These are phyloP conservation scores for Chalcosyrphus nemorum DNA, from an alignment of 2,888 invertebrate genomes.

Conservation along the genomic window DNA sequence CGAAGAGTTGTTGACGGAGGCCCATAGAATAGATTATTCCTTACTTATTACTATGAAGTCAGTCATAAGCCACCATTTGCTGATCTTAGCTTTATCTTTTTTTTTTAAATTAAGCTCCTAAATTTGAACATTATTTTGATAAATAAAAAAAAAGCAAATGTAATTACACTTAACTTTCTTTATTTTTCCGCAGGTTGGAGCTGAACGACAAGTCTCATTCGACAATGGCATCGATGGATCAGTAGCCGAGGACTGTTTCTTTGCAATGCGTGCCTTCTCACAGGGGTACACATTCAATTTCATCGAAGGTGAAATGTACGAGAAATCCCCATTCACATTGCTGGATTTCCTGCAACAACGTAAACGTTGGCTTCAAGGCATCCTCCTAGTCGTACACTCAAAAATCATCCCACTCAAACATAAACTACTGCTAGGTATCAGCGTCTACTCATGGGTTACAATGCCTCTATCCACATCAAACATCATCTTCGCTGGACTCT, in stretches of 20 bases:
- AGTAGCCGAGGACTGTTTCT: slow-evolving; percentile 98
- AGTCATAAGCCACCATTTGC: too few species aligned
- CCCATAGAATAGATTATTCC: too few species aligned
- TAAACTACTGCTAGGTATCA: slow-evolving; percentile 91
- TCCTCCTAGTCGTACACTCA: slow-evolving; percentile 93
- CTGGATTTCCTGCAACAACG: slow-evolving; percentile 98
- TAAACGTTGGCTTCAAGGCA: slow-evolving; percentile 97
- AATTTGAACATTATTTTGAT: too few species aligned
- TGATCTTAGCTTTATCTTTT: too few species aligned
- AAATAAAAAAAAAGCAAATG: too few species aligned
- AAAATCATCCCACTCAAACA: slow-evolving; percentile 90
- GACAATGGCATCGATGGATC: slow-evolving; percentile 98
- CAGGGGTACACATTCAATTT: slow-evolving; percentile 97
- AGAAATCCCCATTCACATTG: slow-evolving; percentile 97
- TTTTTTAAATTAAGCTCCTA: too few species aligned
- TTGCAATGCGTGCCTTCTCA: slow-evolving; percentile 96
- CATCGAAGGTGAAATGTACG: slow-evolving; percentile 99
- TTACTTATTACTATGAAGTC: too few species aligned
- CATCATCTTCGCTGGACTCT: slow-evolving; percentile 91
- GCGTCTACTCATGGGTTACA: slow-evolving; percentile 98
- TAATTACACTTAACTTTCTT: background rate
- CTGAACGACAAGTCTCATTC: slow-evolving; percentile 96
- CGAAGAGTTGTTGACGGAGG: too few species aligned
- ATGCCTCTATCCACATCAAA: slow-evolving; percentile 96
- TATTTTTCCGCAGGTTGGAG: slow-evolving; percentile 87